phyloP scores from a whole-genome alignment of 2,113 vertebrate genomes.

The Pelusios castaneus region DNA sequence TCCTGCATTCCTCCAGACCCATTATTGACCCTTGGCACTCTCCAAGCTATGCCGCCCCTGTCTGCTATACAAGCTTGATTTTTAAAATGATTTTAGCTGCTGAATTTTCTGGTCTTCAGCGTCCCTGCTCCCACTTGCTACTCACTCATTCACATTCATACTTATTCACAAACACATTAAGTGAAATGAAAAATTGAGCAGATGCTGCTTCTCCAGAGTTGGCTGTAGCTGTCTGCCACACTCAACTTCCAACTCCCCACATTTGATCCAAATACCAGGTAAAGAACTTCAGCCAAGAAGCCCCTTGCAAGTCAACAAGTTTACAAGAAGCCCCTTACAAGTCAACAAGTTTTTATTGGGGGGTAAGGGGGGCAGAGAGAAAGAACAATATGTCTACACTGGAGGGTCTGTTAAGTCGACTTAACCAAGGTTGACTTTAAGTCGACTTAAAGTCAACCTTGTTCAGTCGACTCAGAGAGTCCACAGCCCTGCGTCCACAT shows the following conservation, averaged over 20 bases:
- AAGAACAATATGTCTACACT: neutral
- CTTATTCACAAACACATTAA: neutral
- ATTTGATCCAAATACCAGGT: neutral
- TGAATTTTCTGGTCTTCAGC: neutral
- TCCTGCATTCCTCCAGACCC: neutral
- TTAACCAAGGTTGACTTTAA: no score
- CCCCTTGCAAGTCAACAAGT: neutral
- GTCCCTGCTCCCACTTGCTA: neutral
- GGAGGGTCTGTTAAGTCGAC: no score
- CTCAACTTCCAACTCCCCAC: neutral
- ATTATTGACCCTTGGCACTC: neutral
- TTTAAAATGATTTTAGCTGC: neutral
- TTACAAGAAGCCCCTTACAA: no score
- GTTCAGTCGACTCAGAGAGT: no score
- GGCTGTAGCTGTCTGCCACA: neutral
- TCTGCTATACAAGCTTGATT: accelerated
- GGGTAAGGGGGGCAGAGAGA: no score
- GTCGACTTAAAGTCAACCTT: no score
- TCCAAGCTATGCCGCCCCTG: accelerated
- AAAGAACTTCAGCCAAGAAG: neutral
- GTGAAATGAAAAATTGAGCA: neutral
- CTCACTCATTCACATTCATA: accelerated
- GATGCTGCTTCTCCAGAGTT: accelerated
- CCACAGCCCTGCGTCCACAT: no score
- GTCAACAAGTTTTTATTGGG: neutral